phyloP scores from a whole-genome alignment of 2,888 invertebrate genomes.

The Metacarcinus magister region DNA sequence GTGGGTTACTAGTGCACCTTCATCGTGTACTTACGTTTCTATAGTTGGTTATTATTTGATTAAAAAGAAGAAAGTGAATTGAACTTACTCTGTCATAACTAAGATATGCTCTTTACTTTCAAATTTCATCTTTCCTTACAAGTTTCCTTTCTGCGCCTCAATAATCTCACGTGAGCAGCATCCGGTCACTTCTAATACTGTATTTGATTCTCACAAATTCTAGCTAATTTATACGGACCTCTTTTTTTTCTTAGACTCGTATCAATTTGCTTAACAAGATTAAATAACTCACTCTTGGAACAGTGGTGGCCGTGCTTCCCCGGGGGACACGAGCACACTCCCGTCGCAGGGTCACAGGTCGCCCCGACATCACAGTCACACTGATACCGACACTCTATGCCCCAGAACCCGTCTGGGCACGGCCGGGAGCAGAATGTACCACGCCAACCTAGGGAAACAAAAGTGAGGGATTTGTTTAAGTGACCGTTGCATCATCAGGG shows the following conservation, averaged over 20 bases:
- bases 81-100: no score
- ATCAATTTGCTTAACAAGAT: no score
- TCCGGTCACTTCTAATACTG: neutral
- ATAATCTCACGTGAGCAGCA: no score
- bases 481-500: neutral
- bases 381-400: slow-evolving; percentile 80
- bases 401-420: slow-evolving; percentile 83
- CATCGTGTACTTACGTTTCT: neutral
- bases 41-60: no score
- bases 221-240: no score
- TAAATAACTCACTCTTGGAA: slow-evolving; percentile 86
- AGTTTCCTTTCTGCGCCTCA: no score
- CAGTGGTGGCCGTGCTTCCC: slow-evolving; percentile 94
- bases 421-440: slow-evolving; percentile 73
- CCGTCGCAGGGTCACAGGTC: slow-evolving; percentile 65
- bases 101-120: no score
- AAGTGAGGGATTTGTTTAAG: no score
- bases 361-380: slow-evolving; percentile 83
- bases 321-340: slow-evolving; percentile 83
- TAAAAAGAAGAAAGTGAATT: neutral
- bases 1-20: neutral
- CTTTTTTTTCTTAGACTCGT: no score
- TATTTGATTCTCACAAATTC: neutral
- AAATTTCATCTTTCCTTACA: no score
- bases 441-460: slow-evolving; percentile 62